Base-by-base conservation (phyloP, 2,797 vertebrate genomes). In the Smutsia gigantea region DNA sequence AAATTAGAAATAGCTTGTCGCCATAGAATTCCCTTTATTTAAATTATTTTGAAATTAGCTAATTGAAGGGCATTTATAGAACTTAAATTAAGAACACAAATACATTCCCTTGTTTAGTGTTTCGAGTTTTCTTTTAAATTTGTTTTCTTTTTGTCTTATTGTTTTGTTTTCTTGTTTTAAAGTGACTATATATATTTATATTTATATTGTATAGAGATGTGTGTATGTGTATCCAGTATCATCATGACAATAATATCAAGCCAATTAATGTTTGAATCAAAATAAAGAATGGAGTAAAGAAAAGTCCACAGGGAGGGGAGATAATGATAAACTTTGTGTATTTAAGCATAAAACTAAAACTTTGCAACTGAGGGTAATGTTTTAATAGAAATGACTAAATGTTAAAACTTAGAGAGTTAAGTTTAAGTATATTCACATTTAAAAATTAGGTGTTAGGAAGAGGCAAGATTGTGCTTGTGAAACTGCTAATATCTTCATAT, bases 301-400 rank as follows among this genome's bases (percentile, higher is more conserved):
- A 63, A 8, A 42, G 42, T 14, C 13, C 3, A 6, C 1, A 18
- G 5, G 42, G 12, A 12, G 14, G 13, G 23, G 18, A 31, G 8
- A 23, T 59, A 34, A 84, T 34, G 1, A 5, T 77, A 75, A 74
- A 3, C 10, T 90, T 84, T 74, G 11, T 23, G 66, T 89, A 61
- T 61, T 91, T 78, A 78, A 78, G n/a, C 69, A 29, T 57, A 94
- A 78, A 96, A 77, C 2, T 64, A 89, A 93, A 78, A 87, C 12
- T 92, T 74, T 86, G 13, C 2, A 59, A 25, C 75, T 31, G 14
- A 93, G 2, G 3, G 4, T 69, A 81, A 34, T 86, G 17, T 88
- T n/a, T 55, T 68, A 25, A 87, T 18, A 53, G 53, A 86, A 53
- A 39, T 49, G 14, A 42, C 2, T 25, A 68, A 42, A 90, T 34